phyloP scores from a whole-genome alignment of 2,113 vertebrate species.

The Syngnathus floridae region DNA sequence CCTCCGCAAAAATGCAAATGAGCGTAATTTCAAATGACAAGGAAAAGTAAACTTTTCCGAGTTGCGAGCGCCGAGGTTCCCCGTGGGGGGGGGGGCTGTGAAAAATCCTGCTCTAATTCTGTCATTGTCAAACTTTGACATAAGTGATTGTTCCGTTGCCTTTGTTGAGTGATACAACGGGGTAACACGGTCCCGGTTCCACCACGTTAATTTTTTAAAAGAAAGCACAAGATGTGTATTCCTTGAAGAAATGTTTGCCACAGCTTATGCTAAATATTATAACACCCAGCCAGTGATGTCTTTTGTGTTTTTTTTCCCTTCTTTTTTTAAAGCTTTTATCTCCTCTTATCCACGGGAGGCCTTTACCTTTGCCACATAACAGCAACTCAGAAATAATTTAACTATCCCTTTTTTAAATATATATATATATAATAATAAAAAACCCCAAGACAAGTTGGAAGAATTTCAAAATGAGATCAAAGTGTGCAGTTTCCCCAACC shows the following conservation, averaged over 20 bases:
- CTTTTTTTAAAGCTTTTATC: slow-evolving; percentile 56
- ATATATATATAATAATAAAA: slow-evolving; percentile 6
- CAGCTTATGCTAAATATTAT: slow-evolving; percentile 68
- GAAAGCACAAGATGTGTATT: slow-evolving; percentile 59
- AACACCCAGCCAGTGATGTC: slow-evolving; percentile 56
- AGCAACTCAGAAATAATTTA: slow-evolving; percentile 59
- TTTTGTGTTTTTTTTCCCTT: slow-evolving; percentile 47
- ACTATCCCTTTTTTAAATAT: slow-evolving; percentile 42
- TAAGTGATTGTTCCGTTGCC: slow-evolving; percentile 61
- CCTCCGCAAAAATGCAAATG: slow-evolving; percentile 61
- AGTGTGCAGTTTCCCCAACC: slow-evolving; percentile 39
- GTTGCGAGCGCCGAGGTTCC: slow-evolving; percentile 51
- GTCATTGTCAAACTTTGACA: slow-evolving; percentile 74
- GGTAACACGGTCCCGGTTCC: slow-evolving; percentile 53
- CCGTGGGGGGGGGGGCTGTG: slow-evolving; percentile 43
- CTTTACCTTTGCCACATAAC: slow-evolving; percentile 61
- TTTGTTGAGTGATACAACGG: slow-evolving; percentile 63
- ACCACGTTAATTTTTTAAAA: slow-evolving; percentile 57
- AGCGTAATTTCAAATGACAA: slow-evolving; percentile 65
- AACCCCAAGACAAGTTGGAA: slow-evolving; percentile 44
- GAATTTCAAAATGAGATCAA: slow-evolving; percentile 58
- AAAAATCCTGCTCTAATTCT: slow-evolving; percentile 73
- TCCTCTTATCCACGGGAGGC: slow-evolving; percentile 60
- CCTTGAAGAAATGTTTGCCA: slow-evolving; percentile 62
- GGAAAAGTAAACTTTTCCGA: slow-evolving; percentile 67